phyloP scores from a whole-genome alignment of 1,140 invertebrate genomes.

The Cydia strobilella region DNA sequence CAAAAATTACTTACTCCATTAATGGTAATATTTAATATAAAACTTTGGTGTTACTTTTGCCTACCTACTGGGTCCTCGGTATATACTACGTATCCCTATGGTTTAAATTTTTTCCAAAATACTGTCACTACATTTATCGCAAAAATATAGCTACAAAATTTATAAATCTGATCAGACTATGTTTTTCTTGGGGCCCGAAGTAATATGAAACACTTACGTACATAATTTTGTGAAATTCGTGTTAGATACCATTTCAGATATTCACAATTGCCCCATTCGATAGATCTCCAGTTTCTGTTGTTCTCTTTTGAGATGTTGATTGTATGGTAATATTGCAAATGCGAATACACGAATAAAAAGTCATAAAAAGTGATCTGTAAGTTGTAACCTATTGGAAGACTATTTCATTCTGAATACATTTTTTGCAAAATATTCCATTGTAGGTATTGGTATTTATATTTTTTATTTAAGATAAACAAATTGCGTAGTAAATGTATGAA shows the following conservation, averaged over 20 bases:
- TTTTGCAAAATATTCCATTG: slow-evolving; percentile 46
- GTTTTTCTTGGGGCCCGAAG: slow-evolving; percentile 43
- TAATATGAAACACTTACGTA: neutral
- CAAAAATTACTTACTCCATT: slow-evolving; percentile 57
- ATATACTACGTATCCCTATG: slow-evolving; percentile 51
- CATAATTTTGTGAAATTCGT: neutral
- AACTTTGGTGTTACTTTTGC: slow-evolving; percentile 72
- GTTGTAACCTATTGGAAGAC: slow-evolving; percentile 79
- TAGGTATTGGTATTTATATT: neutral
- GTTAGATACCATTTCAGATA: neutral
- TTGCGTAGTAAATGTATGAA: slow-evolving; percentile 29
- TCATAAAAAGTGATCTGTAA: slow-evolving; percentile 41
- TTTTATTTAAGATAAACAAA: no score
- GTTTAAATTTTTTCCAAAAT: slow-evolving; percentile 73
- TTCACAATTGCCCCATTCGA: neutral
- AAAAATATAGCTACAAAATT: slow-evolving; percentile 75
- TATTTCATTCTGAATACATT: slow-evolving; percentile 57
- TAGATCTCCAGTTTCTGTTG: neutral
- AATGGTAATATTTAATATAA: slow-evolving; percentile 56
- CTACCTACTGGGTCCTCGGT: slow-evolving; percentile 72
- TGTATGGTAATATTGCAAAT: neutral
- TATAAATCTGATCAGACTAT: slow-evolving; percentile 62
- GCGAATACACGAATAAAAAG: slow-evolving; percentile 44
- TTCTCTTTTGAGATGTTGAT: neutral
- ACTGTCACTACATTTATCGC: slow-evolving; percentile 66